Base-by-base conservation (phyloP, 2,888 invertebrate species). In the Drosophila affinis region DNA sequence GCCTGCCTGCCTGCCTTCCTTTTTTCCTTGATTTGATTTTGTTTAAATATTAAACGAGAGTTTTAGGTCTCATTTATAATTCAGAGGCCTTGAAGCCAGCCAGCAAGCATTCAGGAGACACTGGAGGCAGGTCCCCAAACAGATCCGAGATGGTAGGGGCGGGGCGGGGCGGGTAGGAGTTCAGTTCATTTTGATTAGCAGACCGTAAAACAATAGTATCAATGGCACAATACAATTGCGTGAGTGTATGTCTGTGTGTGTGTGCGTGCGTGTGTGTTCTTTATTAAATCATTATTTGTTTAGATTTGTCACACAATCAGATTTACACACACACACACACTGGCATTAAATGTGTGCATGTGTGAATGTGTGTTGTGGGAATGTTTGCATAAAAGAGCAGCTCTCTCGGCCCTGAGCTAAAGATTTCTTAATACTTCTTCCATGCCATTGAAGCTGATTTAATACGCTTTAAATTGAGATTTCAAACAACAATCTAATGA, bases 41-140 rank as follows among this genome's bases (percentile, higher is more conserved):
- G 86, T 87, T 87, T 87, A 87, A 85, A 85, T 85, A 85, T 85
- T 85, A 78, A 85, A 87, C 83, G 76, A 78, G 83, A 85, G 76
- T 83, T 87, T 87, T 87, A 85, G 87, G 68, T 81, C 79, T 85
- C 70, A 87, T 85, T 79, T 83, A 83, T 85, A 83, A 87, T 87
- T 73, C 86, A 85, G 68, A 69, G 64, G 71, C 65, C 44, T 32
- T 24, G 55, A 69, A 64, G 73, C 21, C 52, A 58, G 17, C 56
- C 9, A 10, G 59, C 7, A 14, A 56, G 47, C 3, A 29, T 10
- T 32, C 27, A 27, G 17, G n/a, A 32, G 18, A n/a, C 45, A 51
- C 39, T 14, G 44, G 14, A 51, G 63, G 63, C 64, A 44, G 56
- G 14, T 21, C 52, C 51, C n/a, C 29, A 47, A 34, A 29, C 27